Evolutionary conservation across 2,888 invertebrate species (phyloP), one percentile per base, ranked within the genome.

Genomic region (Hermaeophaga mercurialis): DNA sequence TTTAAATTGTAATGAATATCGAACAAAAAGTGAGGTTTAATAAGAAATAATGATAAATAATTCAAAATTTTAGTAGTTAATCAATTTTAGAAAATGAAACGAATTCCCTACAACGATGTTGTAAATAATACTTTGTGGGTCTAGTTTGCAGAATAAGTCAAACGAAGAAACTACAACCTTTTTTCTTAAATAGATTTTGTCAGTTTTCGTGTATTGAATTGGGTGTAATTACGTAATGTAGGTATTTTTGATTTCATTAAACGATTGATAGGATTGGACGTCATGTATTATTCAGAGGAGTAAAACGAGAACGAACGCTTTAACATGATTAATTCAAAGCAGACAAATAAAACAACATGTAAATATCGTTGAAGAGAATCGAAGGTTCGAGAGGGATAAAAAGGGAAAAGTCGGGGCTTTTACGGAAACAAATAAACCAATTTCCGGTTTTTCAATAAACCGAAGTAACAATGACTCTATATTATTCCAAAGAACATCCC

Each of bases 381-480:
- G 22, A 41, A 41, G 41, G 14, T n/a, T 18, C 38, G 19, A 39
- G 39, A 39, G 39, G 39, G 43, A 43, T 24, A 11, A 24, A 43
- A 43, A 43, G 11, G 24, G 19, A 52, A 50, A 50, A 50, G 12
- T 22, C 17, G 18, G 15, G 49, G 58, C 58, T 59, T 56, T 61
- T 59, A 60, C 55, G 55, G 57, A 62, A 56, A 65, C 60, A 62
- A 62, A 60, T 63, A 62, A 58, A 65, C 58, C 61, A 62, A 61
- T 64, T 61, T 62, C 64, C 60, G 59, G 43, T 46, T 68, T 67
- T 63, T 63, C 66, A 69, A 68, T 69, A 68, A 58, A 61, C 52
- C 64, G 64, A 67, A 70, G 68, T 69, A 70, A 66, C 68, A 70
- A 71, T 72, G 72, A 72, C 71, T 70, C 64, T 66, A 70, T 71